Base-by-base conservation (phyloP, 2,888 invertebrate genomes). In the Augiades crinisus region DNA sequence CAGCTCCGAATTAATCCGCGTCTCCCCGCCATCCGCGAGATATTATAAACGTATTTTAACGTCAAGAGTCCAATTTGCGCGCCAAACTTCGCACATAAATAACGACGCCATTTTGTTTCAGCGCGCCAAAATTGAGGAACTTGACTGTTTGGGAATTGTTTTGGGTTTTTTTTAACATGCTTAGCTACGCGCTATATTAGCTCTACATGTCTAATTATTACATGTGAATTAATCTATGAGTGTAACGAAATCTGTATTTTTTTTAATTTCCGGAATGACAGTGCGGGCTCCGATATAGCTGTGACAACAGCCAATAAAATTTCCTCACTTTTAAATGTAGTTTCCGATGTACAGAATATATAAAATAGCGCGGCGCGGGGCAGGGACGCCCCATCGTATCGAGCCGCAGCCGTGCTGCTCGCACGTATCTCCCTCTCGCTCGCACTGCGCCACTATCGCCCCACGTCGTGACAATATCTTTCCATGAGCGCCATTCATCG, bases 301-400 rank as follows among this genome's bases (percentile, higher is more conserved):
- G n/a, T n/a, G n/a, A n/a, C n/a, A n/a, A 27, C 46, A 68, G 65
- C 59, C 60, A 64, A 64, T 62, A 71, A 36, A 36, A 36, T 16
- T 21, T 73, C 67, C 72, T 70, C 68, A 67, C 61, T 27, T 33
- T 27, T 13, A 37, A 46, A 27, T 46, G n/a, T 45, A 24, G 45
- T 45, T 76, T 16, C 21, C 43, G 19, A 75, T 67, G 68, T 59
- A 63, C 64, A 68, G 72, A 72, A 73, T 76, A 75, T 12, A 75
- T 67, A 75, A 75, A 75, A 75, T 68, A 64, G 62, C 64, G 56
- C 47, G 62, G 57, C 45, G 63, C 66, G 70, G 68, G 67, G 56
- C 63, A 55, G 63, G 68, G 69, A 68, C 68, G 69, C 72, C 78
- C 75, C 68, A 69, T 75, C 70, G 72, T 79, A 78, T 78, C 77